Conservation (phyloP, 2,888 invertebrate genomes). For the Meganola albula region DNA sequence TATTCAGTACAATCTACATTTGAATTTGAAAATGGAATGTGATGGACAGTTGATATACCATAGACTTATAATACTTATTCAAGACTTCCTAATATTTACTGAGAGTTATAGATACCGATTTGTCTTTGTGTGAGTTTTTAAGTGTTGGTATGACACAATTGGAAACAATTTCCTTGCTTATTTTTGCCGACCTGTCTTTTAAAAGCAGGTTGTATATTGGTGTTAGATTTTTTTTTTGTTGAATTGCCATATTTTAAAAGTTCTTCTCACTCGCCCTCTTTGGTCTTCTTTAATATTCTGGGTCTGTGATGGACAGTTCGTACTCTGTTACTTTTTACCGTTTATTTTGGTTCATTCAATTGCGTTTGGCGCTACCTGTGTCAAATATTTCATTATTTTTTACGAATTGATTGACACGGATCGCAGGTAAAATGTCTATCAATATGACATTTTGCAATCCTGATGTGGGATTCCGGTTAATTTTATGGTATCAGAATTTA, state of each 20-base stretch:
- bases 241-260: no score
- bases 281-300: no score
- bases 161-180: no score
- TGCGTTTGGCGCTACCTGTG: constrained; percentile 47
- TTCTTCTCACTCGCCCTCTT: no score
- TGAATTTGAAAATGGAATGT: constrained; percentile 72
- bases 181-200: no score
- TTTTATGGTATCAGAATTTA: constrained; percentile 14
- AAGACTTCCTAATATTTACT: no score
- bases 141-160: no score
- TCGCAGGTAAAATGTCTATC: constrained; percentile 43
- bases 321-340: constrained; percentile 52
- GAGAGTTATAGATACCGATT: no score
- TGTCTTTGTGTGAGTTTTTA: no score
- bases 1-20: constrained; percentile 63
- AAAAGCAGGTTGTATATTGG: no score
- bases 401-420: constrained; percentile 47
- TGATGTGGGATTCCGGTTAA: constrained; percentile 22
- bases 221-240: no score
- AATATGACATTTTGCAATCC: constrained; percentile 43
- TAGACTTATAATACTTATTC: constrained; percentile 62
- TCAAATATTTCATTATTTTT: constrained; percentile 51
- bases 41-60: constrained; percentile 43
- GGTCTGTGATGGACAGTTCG: constrained; percentile 54
- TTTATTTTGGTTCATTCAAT: constrained; percentile 52